These are phyloP conservation scores for Cephus rjabovi DNA, from an alignment of 2,888 invertebrate genomes.

Conservation along the genomic window DNA sequence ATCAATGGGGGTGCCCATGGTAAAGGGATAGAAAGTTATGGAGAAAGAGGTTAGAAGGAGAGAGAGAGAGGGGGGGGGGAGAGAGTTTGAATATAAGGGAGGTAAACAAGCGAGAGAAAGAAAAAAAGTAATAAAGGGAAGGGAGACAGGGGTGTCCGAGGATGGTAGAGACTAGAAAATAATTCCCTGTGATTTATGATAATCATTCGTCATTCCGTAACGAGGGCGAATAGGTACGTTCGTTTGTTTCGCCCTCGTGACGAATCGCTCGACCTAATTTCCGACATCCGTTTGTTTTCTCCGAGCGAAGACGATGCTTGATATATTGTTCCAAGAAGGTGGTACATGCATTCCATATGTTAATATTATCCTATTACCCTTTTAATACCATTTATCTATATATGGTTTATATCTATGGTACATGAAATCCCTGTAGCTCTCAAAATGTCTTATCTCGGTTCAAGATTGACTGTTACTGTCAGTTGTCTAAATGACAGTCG, in stretches of 20 bases:
- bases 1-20: constrained; percentile 18
- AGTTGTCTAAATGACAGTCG: not conserved
- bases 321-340: not conserved
- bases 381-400: not conserved
- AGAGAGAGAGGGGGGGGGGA: not conserved
- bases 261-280: not conserved
- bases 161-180: not conserved
- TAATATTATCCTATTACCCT: not conserved
- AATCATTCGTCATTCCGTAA: constrained; percentile 45
- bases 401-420: not conserved
- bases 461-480: not conserved
- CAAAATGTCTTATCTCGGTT: not conserved
- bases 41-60: constrained; percentile 11
- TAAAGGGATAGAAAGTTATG: constrained; percentile 18
- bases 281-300: not conserved
- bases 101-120: not conserved
- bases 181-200: constrained; percentile 46
- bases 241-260: constrained; percentile 2
- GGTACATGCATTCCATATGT: not conserved
- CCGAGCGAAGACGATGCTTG: not conserved
- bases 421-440: not conserved
- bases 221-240: constrained; percentile 9
- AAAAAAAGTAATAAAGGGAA: not conserved
- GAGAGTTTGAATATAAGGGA: not conserved
- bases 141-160: not conserved